Base-by-base conservation (phyloP, 2,888 invertebrate genomes). In the Steinernema scapterisci region DNA sequence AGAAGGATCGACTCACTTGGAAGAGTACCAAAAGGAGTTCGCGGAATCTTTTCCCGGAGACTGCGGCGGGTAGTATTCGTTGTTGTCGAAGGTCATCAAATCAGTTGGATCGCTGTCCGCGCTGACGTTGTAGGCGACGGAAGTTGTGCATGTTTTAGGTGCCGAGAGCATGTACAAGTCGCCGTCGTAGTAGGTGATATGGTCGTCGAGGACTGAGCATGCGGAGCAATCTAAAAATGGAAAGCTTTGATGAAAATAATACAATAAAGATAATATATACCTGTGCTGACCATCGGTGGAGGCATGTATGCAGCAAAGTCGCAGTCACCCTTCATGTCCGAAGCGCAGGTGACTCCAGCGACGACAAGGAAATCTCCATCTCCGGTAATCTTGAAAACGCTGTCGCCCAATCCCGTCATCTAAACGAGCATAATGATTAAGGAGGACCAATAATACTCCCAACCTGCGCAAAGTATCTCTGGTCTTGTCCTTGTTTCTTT, bases 401-500 rank as follows among this genome's bases (percentile, higher is more conserved):
- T 52, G 52, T 52, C 23, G 52, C 52, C 52, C 5, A 73, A 21
- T 70, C 71, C 31, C 27, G 54, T 5, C 45, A 70, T 63, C 70
- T 73, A 27, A n/a, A 9, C 5, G 9, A 38, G 9, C n/a, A n/a
- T n/a, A n/a, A n/a, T n/a, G n/a, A n/a, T n/a, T n/a, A n/a, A n/a
- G n/a, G n/a, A 38, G 9, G 27, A 38, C n/a, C n/a, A n/a, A n/a
- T n/a, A n/a, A n/a, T n/a, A n/a, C n/a, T n/a, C n/a, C 25, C 38
- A n/a, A 56, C 46, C 45, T 73, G 73, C 0, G 70, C 74, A 23
- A 73, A 19, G 51, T 73, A 73, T 27, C 19, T 1, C 11, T 23
- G 45, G 21, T 73, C 45, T 23, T 5, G 19, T 6, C 27, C 0
- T 11, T 63, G 23, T 13, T 23, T 11, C 11, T 19, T 23, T 11